Conservation (phyloP, 2,888 invertebrate genomes). For the Drosophila algonquin region DNA sequence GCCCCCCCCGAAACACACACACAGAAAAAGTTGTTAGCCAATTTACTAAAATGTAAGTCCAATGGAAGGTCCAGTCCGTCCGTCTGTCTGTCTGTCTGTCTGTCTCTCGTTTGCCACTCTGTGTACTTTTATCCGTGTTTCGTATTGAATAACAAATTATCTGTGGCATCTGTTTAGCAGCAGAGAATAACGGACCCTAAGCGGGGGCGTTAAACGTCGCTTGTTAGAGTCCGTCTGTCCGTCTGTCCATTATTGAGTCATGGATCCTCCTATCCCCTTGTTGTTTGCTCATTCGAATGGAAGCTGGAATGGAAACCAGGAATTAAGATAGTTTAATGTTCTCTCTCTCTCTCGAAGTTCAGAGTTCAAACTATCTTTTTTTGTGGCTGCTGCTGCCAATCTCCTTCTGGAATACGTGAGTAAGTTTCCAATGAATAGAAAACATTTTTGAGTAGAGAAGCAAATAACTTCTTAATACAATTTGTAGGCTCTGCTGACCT, state of each 20-base stretch:
- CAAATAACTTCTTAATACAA: conserved; percentile 50
- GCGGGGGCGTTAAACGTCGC: conserved; percentile 39
- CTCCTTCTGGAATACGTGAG: conserved; percentile 52
- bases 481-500: conserved; percentile 58
- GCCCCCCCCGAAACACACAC: conserved; percentile 2
- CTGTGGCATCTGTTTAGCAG: conserved; percentile 69
- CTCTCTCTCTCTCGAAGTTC: conserved; percentile 20
- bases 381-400: neutral
- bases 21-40: conserved; percentile 72
- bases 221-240: conserved; percentile 13
- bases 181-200: conserved; percentile 16
- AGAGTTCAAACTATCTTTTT: conserved; percentile 6
- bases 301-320: conserved; percentile 25
- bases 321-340: conserved; percentile 45
- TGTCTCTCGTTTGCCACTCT: conserved; percentile 68
- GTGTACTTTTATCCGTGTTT: conserved; percentile 69
- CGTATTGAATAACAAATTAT: conserved; percentile 78
- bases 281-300: conserved; percentile 25
- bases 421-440: conserved; percentile 69
- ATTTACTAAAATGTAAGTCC: conserved; percentile 67
- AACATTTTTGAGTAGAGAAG: conserved; percentile 33
- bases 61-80: conserved; percentile 25
- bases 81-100: neutral
- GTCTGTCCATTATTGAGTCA: conserved; percentile 14
- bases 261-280: conserved; percentile 28